Conservation (phyloP, 2,113 vertebrate genomes). For the Porphyrio hochstetteri region DNA sequence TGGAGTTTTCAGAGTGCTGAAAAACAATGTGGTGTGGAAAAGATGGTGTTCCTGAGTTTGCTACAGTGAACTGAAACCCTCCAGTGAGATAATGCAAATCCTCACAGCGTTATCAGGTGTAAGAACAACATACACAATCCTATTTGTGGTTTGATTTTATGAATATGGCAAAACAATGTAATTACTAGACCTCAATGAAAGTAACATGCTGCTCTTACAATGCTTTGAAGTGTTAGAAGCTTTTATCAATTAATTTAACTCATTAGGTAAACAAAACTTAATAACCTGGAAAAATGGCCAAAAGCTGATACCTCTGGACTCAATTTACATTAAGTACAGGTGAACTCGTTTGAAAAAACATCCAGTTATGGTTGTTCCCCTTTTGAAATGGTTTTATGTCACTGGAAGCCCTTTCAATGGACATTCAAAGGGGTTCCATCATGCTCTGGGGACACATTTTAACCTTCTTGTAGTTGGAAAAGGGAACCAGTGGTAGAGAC, state of each 20-base stretch:
- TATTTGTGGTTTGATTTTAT: background rate
- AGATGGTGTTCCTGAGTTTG: background rate
- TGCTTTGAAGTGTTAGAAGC: background rate
- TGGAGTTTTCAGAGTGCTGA: background rate
- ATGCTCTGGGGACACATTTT: background rate
- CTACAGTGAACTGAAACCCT: background rate
- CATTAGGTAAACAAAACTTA: background rate
- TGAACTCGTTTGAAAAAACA: background rate
- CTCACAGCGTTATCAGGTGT: background rate
- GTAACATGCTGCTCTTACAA: background rate
- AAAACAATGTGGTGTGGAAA: background rate
- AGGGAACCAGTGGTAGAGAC: background rate
- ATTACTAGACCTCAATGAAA: background rate
- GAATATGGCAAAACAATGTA: background rate
- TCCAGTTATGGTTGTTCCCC: background rate
- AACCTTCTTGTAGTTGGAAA: background rate
- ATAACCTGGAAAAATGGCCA: background rate
- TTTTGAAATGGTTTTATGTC: background rate
- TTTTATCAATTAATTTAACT: background rate
- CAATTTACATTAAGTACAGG: accelerated
- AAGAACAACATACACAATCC: background rate
- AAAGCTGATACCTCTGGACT: background rate
- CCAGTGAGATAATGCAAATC: background rate
- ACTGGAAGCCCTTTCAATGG: background rate
- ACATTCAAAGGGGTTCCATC: background rate